Evolutionary conservation across 2,113 vertebrate genomes (phyloP).

Genomic region (Nothobranchius furzeri): DNA sequence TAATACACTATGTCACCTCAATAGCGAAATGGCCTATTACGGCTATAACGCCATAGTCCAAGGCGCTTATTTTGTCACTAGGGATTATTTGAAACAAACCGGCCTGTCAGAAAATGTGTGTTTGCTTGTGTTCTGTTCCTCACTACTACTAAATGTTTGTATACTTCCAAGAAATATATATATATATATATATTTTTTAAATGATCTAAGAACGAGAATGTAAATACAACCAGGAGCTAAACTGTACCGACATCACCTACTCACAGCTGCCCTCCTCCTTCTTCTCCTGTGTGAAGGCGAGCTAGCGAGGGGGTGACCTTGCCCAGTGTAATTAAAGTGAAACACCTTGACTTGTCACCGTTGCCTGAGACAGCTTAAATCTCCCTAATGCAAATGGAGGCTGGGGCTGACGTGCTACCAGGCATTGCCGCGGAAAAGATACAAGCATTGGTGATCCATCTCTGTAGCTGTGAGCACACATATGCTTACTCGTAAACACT

Average conservation of each 20-base stretch:
- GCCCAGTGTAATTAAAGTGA: constrained; percentile 85
- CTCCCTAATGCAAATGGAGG: constrained; percentile 85
- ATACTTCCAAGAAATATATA: constrained; percentile 19
- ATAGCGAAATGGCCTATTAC: constrained; percentile 69
- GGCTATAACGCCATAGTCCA: constrained; percentile 63
- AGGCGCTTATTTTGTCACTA: constrained; percentile 77
- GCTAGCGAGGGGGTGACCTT: constrained; percentile 81
- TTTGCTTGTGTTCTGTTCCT: constrained; percentile 40
- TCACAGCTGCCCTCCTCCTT: constrained; percentile 48
- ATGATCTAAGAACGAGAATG: constrained; percentile 60
- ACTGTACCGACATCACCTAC: constrained; percentile 27
- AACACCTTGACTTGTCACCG: constrained; percentile 86
- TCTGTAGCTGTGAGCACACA: constrained; percentile 59
- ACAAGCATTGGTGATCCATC: constrained; percentile 81
- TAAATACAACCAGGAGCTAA: constrained; percentile 63
- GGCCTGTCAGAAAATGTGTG: constrained; percentile 41
- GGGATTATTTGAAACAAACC: constrained; percentile 75
- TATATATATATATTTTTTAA: constrained; percentile 22
- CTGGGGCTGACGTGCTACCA: constrained; percentile 73
- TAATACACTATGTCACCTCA: constrained; percentile 75
- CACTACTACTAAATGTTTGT: constrained; percentile 30
- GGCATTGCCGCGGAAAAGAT: constrained; percentile 79
- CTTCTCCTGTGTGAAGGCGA: constrained; percentile 64
- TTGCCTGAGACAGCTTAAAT: constrained; percentile 85
- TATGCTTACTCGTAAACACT: constrained; percentile 31